Evolutionary conservation across 2,888 invertebrate genomes (phyloP).

Genomic region (Drosophila nr. fundita): DNA sequence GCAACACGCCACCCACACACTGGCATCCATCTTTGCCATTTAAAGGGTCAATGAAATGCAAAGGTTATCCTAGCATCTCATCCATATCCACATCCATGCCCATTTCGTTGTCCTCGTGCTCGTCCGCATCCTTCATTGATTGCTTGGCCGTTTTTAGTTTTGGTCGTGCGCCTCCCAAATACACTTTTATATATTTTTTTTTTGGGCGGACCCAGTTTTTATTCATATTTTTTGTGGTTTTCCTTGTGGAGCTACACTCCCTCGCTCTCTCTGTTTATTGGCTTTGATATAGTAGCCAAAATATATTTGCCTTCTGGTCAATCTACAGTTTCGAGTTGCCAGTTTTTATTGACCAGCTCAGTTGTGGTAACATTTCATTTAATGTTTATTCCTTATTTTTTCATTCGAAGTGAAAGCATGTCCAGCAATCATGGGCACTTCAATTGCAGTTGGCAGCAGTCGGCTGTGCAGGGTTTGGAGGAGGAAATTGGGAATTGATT

Average conservation of each 20-base stretch:
- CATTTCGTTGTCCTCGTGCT: conserved; percentile 13
- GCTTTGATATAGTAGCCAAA: conserved; percentile 47
- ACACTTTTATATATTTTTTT: conserved; percentile 18
- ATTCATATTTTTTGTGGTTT: conserved; percentile 50
- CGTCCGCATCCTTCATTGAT: conserved; percentile 49
- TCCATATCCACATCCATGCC: conserved; percentile 18
- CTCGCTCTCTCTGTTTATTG: conserved; percentile 11
- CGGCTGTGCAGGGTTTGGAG: background rate
- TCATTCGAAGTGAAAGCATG: background rate
- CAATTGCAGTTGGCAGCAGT: background rate
- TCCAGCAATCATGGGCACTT: background rate
- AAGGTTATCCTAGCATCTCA: conserved; percentile 42
- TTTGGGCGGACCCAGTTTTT: conserved; percentile 42
- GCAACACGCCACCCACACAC: background rate
- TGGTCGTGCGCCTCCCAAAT: conserved; percentile 39
- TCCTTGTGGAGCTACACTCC: conserved; percentile 15
- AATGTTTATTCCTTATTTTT: background rate
- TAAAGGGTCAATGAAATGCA: conserved; percentile 80
- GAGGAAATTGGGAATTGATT: background rate
- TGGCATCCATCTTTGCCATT: conserved; percentile 62
- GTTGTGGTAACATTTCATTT: conserved; percentile 26
- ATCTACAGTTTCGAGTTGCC: conserved; percentile 10
- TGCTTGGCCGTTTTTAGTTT: conserved; percentile 41
- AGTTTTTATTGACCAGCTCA: conserved; percentile 34
- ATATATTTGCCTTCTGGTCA: conserved; percentile 44